Percentiles rank a stretch among this genome's conserved stretches.
Conservation (phyloP, 2,797 vertebrate genomes). For the Coregonus suidteri region DNA sequence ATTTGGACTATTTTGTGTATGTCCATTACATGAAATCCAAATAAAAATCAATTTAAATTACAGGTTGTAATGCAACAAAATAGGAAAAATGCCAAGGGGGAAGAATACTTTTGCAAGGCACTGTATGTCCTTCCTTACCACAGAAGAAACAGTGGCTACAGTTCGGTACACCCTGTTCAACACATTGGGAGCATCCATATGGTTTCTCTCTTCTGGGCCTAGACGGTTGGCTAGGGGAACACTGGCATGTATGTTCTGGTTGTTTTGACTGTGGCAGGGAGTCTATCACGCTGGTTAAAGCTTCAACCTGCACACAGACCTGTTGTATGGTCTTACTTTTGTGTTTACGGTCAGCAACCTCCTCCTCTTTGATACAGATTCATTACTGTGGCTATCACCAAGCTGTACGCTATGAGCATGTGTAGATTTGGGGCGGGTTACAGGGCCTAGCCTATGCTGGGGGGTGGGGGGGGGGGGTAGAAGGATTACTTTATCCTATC, state of each 20-base stretch:
- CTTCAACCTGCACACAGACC: not conserved
- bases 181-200: not conserved
- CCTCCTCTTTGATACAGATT: too few species aligned
- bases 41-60: too few species aligned
- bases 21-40: too few species aligned
- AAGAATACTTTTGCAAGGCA: too few species aligned
- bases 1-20: too few species aligned
- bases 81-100: too few species aligned
- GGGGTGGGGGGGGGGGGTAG: too few species aligned
- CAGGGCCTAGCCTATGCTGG: too few species aligned
- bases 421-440: too few species aligned
- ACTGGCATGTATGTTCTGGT: not conserved
- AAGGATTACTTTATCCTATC: too few species aligned
- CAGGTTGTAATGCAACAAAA: too few species aligned
- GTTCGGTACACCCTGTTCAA: not conserved
- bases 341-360: too few species aligned
- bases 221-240: not conserved
- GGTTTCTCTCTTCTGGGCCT: not conserved
- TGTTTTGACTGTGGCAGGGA: not conserved
- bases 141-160: slow-evolving; percentile 8
- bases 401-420: slow-evolving; percentile 34
- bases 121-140: not conserved
- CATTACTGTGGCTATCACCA: slow-evolving; percentile 20
- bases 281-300: not conserved
- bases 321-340: not conserved